phyloP scores from a whole-genome alignment of 1,140 invertebrate species.

The Cydia strobilella region DNA sequence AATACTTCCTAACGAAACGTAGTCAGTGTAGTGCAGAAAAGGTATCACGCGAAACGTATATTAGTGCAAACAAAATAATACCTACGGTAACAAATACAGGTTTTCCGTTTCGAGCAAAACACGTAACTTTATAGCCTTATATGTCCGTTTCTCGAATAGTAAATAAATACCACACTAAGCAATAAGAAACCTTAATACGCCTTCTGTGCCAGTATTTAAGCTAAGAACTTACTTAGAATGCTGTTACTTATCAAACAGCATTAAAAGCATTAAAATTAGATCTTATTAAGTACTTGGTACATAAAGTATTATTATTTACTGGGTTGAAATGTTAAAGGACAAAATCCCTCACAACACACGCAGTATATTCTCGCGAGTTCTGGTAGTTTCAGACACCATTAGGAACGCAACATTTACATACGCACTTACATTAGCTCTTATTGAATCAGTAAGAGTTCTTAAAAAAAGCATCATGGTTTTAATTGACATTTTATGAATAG shows the following conservation, averaged over 20 bases:
- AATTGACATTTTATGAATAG: no score
- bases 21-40: not conserved
- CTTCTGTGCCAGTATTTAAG: not conserved
- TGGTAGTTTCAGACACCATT: no score
- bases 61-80: not conserved
- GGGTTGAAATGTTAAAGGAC: no score
- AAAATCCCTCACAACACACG: no score
- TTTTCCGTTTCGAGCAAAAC: not conserved
- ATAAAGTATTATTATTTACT: no score
- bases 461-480: no score
- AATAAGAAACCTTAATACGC: not conserved
- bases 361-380: no score
- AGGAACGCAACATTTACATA: no score
- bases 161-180: not conserved
- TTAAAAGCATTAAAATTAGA: not conserved
- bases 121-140: conserved; percentile 3
- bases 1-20: not conserved
- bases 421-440: no score
- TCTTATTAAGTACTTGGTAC: no score
- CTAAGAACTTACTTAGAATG: not conserved
- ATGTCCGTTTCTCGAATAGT: not conserved
- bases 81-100: not conserved
- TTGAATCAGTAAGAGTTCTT: no score
- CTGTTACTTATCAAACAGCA: not conserved
- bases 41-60: conserved; percentile 9